A percentile compares a stretch with the other conserved stretches of the same genome.
Evolutionary conservation across 2,888 invertebrate genomes (phyloP).

Genomic region (Conomelus anceps): DNA sequence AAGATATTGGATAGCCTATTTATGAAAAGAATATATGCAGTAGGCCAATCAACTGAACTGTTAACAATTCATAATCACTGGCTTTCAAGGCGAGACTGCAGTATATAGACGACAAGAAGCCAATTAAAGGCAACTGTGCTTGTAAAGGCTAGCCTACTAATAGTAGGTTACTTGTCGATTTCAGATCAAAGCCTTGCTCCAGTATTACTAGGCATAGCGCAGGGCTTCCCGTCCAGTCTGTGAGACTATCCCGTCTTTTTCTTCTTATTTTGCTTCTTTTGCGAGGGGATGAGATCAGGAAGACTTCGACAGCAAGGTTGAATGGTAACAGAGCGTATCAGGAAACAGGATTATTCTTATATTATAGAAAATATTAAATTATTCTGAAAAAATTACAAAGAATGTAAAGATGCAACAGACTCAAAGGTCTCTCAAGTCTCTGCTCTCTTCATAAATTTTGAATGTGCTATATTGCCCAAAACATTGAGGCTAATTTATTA

Average conservation of each 20-base stretch:
- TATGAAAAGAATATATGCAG: neutral
- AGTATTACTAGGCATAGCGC: neutral
- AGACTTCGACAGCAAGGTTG: too few species aligned
- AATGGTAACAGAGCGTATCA: too few species aligned
- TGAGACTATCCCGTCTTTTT: neutral
- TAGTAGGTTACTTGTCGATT: neutral
- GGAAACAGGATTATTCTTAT: too few species aligned
- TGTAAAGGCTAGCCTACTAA: neutral
- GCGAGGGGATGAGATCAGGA: too few species aligned
- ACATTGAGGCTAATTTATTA: too few species aligned
- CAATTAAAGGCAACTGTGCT: neutral
- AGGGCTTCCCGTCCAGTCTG: neutral
- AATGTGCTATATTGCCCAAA: too few species aligned
- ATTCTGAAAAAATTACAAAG: too few species aligned
- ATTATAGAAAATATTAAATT: too few species aligned
- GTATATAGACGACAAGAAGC: neutral
- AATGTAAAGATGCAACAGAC: too few species aligned
- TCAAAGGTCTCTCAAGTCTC: too few species aligned
- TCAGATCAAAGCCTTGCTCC: neutral
- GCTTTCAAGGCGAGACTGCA: neutral
- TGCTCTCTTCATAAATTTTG: too few species aligned
- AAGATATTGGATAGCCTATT: neutral
- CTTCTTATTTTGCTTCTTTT: neutral
- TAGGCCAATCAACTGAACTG: neutral
- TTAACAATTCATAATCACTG: neutral